Evolutionary conservation across 1,140 invertebrate genomes (phyloP).

Genomic region (Solenopsis fugax): DNA sequence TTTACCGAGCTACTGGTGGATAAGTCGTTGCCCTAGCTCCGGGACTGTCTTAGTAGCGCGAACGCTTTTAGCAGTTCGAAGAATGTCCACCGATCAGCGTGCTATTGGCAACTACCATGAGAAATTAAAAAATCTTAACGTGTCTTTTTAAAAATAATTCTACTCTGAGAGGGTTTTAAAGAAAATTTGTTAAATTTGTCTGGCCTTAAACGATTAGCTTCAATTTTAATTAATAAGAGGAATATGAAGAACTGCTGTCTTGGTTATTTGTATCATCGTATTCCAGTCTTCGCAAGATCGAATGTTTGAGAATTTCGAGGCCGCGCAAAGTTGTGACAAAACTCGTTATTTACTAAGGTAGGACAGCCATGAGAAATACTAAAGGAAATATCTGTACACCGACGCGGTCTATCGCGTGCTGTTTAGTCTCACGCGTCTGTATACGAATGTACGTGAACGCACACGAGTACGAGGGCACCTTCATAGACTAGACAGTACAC

Average conservation of each 20-base stretch:
- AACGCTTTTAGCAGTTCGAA: slow-evolving; percentile 66
- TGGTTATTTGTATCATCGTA: not conserved
- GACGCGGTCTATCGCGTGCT: slow-evolving; percentile 65
- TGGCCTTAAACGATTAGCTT: not conserved
- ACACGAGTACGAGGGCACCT: slow-evolving; percentile 14
- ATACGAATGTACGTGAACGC: not conserved
- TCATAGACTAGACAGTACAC: slow-evolving; percentile 13
- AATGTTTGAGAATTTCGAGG: slow-evolving; percentile 30
- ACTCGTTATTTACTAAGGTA: slow-evolving; percentile 74
- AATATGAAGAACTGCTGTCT: not conserved
- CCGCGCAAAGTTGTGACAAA: slow-evolving; percentile 20
- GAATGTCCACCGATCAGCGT: slow-evolving; percentile 37
- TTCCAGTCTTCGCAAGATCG: not conserved
- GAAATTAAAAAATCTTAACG: not conserved
- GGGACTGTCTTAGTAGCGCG: slow-evolving; percentile 51
- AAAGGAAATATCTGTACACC: slow-evolving; percentile 73
- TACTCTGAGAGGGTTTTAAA: not conserved
- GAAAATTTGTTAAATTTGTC: not conserved
- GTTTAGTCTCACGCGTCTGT: slow-evolving; percentile 59
- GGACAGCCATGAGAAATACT: slow-evolving; percentile 67
- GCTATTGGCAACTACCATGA: not conserved
- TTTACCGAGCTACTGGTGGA: slow-evolving; percentile 79
- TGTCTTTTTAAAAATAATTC: not conserved
- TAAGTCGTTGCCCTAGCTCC: slow-evolving; percentile 76
- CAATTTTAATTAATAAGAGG: not conserved